Evolutionary conservation across 2,113 vertebrate species (phyloP), one percentile per base, ranked within the genome.

Genomic region (Solea solea): DNA sequence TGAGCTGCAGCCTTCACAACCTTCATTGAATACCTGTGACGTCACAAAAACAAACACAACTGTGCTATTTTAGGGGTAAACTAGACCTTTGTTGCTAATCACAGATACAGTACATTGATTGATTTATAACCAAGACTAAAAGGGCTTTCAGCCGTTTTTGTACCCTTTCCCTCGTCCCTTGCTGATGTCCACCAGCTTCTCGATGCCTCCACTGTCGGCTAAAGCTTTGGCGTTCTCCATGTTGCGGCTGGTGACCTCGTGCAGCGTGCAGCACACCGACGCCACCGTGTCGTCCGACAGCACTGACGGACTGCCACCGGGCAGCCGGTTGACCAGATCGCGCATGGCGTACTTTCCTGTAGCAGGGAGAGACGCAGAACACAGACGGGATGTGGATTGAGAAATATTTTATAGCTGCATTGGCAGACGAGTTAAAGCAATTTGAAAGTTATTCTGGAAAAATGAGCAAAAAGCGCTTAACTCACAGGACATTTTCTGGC

Each of bases 181-280:
- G 12, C 97, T 97, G 82, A 99, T 98, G 89, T 96, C 95, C 89
- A 99, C 96, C 90, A 99, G 95, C 87, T 97, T 98, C 83, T 98
- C 96, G 51, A 99, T 97, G 5, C 98, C 98, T 0, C 97, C 97
- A 0, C 95, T 95, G 76, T 99, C 96, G 0, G 96, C 96, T n/a
- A 99, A 92, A 7, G 98, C 97, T 75, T 98, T 98, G 82, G 98
- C 98, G 0, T 99, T 99, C 84, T 99, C 97, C 96, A 98, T 96
- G 91, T 99, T 99, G 70, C 96, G 96, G 84, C 96, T 98, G 53
- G 96, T 97, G 90, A 99, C 98, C 89, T 99, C 98, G 0, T 99
- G 96, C 85, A 99, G 89, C 9, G 98, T 97, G 34, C 98, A 99
- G 93, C 97, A 99, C 80, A 99, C 95, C 0, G 97, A 96, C 0